Conservation (phyloP, 2,113 vertebrate species). For the Tyrannus savana region DNA sequence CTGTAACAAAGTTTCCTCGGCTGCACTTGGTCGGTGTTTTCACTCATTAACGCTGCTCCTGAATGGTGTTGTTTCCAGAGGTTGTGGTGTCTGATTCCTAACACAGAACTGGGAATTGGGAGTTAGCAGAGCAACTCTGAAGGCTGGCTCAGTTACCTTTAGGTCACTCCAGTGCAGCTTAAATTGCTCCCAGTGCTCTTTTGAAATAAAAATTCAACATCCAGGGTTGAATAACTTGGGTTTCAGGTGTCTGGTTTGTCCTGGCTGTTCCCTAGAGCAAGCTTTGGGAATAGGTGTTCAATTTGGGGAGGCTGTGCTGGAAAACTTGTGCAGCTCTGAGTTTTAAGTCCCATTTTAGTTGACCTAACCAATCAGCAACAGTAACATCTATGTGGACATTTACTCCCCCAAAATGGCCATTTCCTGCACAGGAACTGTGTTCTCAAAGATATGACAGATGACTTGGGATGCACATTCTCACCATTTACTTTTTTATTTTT, state of each 20-base stretch:
- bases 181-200: not conserved
- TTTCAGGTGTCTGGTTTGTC: not conserved
- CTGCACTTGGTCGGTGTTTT: not conserved
- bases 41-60: not conserved
- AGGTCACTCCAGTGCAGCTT: not conserved
- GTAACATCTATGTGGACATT: not conserved
- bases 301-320: not conserved
- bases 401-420: not conserved
- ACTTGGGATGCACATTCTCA: not conserved
- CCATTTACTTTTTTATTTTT: not conserved
- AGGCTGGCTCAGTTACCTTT: not conserved
- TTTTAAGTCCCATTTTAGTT: not conserved
- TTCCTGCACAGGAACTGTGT: constrained; percentile 5
- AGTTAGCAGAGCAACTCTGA: not conserved
- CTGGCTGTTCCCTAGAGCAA: not conserved
- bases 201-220: not conserved
- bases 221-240: not conserved
- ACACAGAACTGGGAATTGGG: not conserved
- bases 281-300: not conserved
- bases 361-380: not conserved
- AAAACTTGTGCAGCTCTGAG: not conserved
- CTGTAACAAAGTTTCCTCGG: not conserved
- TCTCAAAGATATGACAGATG: not conserved
- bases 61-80: not conserved
- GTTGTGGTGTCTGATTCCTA: not conserved